A percentile compares a stretch with the other conserved stretches of the same genome.
Conservation (phyloP, 64 coral and sea anemone genomes). For the Acropora yongei region DNA sequence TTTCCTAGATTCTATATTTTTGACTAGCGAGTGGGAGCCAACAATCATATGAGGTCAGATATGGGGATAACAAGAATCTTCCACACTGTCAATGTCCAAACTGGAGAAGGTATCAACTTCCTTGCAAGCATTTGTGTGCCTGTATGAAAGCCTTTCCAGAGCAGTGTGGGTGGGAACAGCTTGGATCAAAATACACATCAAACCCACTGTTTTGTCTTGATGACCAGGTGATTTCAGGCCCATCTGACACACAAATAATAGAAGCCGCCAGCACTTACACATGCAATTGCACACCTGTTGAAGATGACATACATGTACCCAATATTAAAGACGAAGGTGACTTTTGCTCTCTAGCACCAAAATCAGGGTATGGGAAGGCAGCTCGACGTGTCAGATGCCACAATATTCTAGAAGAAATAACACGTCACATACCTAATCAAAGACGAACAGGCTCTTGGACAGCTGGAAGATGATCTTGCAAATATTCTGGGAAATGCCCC, state of each 20-base stretch:
- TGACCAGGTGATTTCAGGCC: not conserved
- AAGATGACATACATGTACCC: not conserved
- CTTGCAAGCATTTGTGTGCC: slow-evolving; percentile 55
- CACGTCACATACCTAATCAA: slow-evolving; percentile 32
- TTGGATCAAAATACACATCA: not conserved
- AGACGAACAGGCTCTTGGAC: not conserved
- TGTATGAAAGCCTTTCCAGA: not conserved
- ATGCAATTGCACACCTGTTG: not conserved
- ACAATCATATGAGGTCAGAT: not conserved
- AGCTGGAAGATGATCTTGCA: not conserved
- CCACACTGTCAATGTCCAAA: slow-evolving; percentile 26
- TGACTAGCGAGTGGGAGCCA: not conserved
- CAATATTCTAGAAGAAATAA: slow-evolving; percentile 38
- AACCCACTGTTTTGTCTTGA: slow-evolving; percentile 39
- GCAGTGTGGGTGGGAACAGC: slow-evolving; percentile 22
- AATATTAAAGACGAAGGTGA: not conserved
- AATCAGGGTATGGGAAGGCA: not conserved
- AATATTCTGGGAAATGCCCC: not conserved
- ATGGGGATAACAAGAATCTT: not conserved
- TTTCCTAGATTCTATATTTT: too few species aligned
- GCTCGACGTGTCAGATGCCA: not conserved
- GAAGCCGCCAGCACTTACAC: not conserved
- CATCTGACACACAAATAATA: not conserved
- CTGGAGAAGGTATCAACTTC: slow-evolving; percentile 35
- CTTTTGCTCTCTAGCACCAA: not conserved